Conservation (phyloP, 2,113 vertebrate genomes). For the Euleptes europaea region DNA sequence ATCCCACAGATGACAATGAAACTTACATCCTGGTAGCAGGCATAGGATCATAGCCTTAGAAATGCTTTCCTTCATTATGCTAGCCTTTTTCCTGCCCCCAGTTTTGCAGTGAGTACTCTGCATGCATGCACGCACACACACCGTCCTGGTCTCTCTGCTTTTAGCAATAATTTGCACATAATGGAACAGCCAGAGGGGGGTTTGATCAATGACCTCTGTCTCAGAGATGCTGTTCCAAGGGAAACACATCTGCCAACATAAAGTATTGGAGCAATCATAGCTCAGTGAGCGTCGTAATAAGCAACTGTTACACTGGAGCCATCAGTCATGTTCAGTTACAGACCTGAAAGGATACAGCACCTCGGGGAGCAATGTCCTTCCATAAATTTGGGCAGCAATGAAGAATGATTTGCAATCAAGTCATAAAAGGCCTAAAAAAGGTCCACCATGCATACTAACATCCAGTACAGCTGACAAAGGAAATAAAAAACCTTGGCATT, state of each 20-base stretch:
- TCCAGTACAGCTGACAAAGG: slow-evolving; percentile 83
- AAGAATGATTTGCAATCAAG: slow-evolving; percentile 91
- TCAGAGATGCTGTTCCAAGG: slow-evolving; percentile 84
- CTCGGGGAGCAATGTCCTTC: slow-evolving; percentile 89
- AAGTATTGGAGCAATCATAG: slow-evolving; percentile 91
- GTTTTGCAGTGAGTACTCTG: slow-evolving; percentile 49
- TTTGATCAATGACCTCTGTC: slow-evolving; percentile 91
- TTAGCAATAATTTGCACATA: slow-evolving; percentile 90
- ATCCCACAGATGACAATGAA: neutral
- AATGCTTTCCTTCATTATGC: slow-evolving; percentile 67
- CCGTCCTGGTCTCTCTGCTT: slow-evolving; percentile 74
- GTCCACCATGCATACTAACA: slow-evolving; percentile 86
- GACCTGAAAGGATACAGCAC: slow-evolving; percentile 88
- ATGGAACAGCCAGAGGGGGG: slow-evolving; percentile 87
- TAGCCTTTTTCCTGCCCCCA: slow-evolving; percentile 46
- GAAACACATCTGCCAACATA: slow-evolving; percentile 92
- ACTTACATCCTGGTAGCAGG: no score
- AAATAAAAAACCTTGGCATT: slow-evolving; percentile 86
- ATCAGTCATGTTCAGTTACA: slow-evolving; percentile 89
- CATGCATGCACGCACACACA: slow-evolving; percentile 13
- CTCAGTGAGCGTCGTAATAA: slow-evolving; percentile 86
- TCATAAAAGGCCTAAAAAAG: slow-evolving; percentile 85
- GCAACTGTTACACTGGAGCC: slow-evolving; percentile 87
- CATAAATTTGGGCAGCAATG: slow-evolving; percentile 91
- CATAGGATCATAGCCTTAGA: neutral